These are phyloP conservation scores for Philereme vetulata DNA, from an alignment of 2,888 invertebrate species.

Conservation along the genomic window DNA sequence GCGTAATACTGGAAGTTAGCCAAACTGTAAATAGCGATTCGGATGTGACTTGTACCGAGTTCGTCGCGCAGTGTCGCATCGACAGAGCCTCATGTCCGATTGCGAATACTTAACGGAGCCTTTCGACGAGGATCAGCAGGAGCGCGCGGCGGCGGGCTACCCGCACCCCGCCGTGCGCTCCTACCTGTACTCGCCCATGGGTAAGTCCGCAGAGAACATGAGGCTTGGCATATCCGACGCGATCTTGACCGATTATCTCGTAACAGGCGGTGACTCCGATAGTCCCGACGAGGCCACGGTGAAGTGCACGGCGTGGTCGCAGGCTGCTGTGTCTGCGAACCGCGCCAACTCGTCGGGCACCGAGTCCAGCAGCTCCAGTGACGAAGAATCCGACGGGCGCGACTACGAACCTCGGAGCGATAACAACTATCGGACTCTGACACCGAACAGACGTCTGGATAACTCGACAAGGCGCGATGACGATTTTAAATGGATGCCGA, in stretches of 20 bases:
- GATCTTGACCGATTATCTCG: slow-evolving; percentile 62
- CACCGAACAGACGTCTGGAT: slow-evolving; percentile 74
- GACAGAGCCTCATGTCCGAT: slow-evolving; percentile 80
- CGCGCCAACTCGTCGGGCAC: slow-evolving; percentile 71
- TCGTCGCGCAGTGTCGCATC: slow-evolving; percentile 81
- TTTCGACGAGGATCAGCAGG: slow-evolving; percentile 75
- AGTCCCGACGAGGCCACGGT: slow-evolving; percentile 86
- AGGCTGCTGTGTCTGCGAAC: slow-evolving; percentile 67
- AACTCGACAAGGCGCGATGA: slow-evolving; percentile 86
- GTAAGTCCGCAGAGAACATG: slow-evolving; percentile 69
- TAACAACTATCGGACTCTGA: slow-evolving; percentile 84
- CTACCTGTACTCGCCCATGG: slow-evolving; percentile 82
- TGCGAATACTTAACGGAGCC: slow-evolving; percentile 80
- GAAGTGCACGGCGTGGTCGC: slow-evolving; percentile 81
- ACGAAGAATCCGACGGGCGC: slow-evolving; percentile 68
- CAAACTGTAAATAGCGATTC: slow-evolving; percentile 80
- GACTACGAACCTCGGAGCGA: slow-evolving; percentile 83
- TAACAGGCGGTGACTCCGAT: slow-evolving; percentile 84
- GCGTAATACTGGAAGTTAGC: slow-evolving; percentile 75
- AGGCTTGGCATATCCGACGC: slow-evolving; percentile 53
- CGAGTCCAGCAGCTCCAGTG: slow-evolving; percentile 66
- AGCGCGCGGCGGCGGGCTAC: slow-evolving; percentile 69
- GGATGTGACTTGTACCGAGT: slow-evolving; percentile 74
- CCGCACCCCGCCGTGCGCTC: slow-evolving; percentile 81
- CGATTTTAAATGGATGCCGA: slow-evolving; percentile 87